Base-by-base conservation (phyloP, 2,888 invertebrate genomes). In the Tholera decimalis region DNA sequence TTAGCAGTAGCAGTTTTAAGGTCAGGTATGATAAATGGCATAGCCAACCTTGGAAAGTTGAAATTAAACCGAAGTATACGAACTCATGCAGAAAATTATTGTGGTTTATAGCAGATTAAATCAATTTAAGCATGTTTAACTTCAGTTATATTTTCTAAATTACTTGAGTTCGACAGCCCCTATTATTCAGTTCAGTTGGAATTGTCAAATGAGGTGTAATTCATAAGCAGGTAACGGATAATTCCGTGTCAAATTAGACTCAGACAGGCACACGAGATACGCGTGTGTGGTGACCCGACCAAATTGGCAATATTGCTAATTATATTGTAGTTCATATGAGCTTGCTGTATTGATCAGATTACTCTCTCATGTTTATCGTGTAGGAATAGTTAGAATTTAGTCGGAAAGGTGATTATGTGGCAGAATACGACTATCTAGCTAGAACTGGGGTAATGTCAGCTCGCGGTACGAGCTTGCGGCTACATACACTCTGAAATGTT, bases 251-350 rank as follows among this genome's bases (percentile, higher is more conserved):
- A 79, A 79, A 85, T 85, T 86, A 83, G 80, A 81, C 44, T 61
- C 84, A 76, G 71, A 84, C 78, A 83, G 66, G 79, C 83, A 80
- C 79, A 59, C 35, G 76, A 86, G 83, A 83, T 84, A 83, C 55
- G 83, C 59, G 77, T 82, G 83, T 82, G 80, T 85, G 60, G 65
- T 86, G 85, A 87, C 77, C 88, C 82, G 84, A 56, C 65, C 74
- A 72, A 84, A 87, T 87, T 85, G 79, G 79, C 65, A 81, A 77
- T 82, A 77, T 76, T 73, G 70, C 61, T 77, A 78, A 80, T 82
- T 79, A 74, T 69, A 59, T 15, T 59, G 54, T 30, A 60, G 51
- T 54, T 69, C 39, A 79, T 62, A 39, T 50, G 62, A 71, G 70
- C 56, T 57, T 62, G 56, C 63, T 64, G 61, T 77, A 74, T 82